These are phyloP conservation scores for Pavo muticus DNA, from an alignment of 2,113 vertebrate species.

Conservation along the genomic window DNA sequence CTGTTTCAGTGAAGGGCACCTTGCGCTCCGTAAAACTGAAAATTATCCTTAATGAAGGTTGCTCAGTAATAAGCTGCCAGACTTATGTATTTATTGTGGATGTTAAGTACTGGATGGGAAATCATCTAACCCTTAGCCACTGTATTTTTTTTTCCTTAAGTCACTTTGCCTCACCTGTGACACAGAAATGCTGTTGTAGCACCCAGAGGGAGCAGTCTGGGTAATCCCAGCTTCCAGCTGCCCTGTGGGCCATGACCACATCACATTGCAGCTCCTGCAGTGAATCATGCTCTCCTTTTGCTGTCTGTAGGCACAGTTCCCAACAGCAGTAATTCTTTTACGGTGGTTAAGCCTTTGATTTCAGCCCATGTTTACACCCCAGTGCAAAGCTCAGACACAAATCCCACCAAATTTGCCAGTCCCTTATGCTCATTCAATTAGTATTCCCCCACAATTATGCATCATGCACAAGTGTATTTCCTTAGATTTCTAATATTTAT, in stretches of 20 bases:
- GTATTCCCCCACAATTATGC: neutral
- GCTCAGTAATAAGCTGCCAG: neutral
- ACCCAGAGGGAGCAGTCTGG: accelerated
- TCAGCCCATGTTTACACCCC: neutral
- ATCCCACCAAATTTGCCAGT: neutral
- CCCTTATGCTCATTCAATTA: neutral
- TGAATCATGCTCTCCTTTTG: neutral
- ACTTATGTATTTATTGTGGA: neutral
- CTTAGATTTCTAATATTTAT: constrained; percentile 17
- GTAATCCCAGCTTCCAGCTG: neutral
- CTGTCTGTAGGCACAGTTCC: neutral
- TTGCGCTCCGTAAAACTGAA: neutral
- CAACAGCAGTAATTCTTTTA: neutral
- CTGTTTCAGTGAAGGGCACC: neutral
- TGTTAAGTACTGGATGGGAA: neutral
- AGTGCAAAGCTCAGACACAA: neutral
- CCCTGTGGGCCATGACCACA: neutral
- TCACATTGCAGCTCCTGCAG: neutral
- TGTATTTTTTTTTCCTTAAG: neutral
- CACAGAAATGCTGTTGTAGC: neutral
- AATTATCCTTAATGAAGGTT: neutral
- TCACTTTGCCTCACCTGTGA: neutral
- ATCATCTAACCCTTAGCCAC: neutral
- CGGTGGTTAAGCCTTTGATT: neutral
- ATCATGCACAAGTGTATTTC: accelerated